Base-by-base conservation (phyloP, 2,113 vertebrate genomes). In the Geococcyx californianus region DNA sequence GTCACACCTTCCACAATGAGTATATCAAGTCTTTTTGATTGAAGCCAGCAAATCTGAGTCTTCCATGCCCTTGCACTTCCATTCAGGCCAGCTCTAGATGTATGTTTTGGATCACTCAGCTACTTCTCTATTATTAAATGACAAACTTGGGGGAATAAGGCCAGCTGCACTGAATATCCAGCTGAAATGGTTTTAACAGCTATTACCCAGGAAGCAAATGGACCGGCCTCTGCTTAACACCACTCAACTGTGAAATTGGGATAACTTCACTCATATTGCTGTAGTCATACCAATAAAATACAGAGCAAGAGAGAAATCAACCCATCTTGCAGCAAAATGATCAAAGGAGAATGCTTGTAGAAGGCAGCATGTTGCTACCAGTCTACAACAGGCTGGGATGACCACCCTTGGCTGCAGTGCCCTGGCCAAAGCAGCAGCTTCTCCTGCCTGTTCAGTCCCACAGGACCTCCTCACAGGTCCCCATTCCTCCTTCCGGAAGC, bases 111-210 rank as follows among this genome's bases (percentile, higher is more conserved):
- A 84, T 79, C 2, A 1, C 51, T 45, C 34, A n/a, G 31, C 23
- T 85, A 49, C 17, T 82, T 76, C n/a, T 56, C 38, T 14, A 16
- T 51, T 62, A 74, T 73, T 69, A 75, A 89, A 88, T 92, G 13
- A 79, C 62, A 95, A 82, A 77, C 25, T 31, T 62, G 31, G 45
- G 34, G 51, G 63, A 92, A 76, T 52, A 79, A 86, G 78, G 58
- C 68, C 84, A 92, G 89, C 40, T 87, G 44, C 36, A 58, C 40
- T n/a, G 33, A 54, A 66, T 16, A 68, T 44, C 56, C 68, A 84
- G 84, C 33, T 95, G 87, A 90, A 92, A 89, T 56, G 34, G 11
- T 85, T 94, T 89, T 54, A 94, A 56, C 51, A 86, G 16, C 49
- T 59, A 31, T 40, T 76, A 69, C n/a, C 51, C 69, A 64, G 55